Base-by-base conservation (phyloP, 2,113 vertebrate species). In the Orcinus orca region DNA sequence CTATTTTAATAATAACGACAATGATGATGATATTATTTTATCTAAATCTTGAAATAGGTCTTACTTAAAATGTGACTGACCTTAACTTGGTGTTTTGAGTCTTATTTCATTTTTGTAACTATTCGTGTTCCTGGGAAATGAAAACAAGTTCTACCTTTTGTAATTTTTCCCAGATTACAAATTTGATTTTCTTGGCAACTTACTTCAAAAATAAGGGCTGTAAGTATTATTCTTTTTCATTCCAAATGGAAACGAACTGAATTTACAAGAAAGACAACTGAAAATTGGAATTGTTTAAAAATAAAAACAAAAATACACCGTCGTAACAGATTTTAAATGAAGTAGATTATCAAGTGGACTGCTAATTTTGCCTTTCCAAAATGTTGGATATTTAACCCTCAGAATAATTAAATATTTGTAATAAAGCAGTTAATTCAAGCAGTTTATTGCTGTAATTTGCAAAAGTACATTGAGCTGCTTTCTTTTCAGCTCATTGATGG, bases 401-500 rank as follows among this genome's bases (percentile, higher is more conserved):
- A 94, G 97, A 98, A 98, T 98, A 98, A 98, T 99, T 98, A 98
- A 98, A 98, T 98, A 98, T 98, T 98, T 98, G 98, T 98, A 98
- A 98, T 98, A 98, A 98, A 98, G 97, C 98, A 97, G 97, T 98
- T 99, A 98, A 99, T 98, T 98, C 55, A 38, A 97, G 97, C 47
- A 97, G 95, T 98, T 98, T 98, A 98, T 98, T 98, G 98, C 98
- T 98, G 98, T 98, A 98, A 98, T 98, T 99, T 99, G 98, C 98
- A 98, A 98, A 99, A 99, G 98, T 97, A 97, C 93, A 96, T 97
- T 98, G 98, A 98, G 96, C 97, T 20, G 71, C 98, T 99, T 98
- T 98, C 99, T 98, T 98, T 99, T 99, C 98, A 98, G 98, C 98
- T 98, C 98, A 98, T 98, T 99, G 98, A 99, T 96, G 76, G 97